Percentiles rank a stretch among this genome's conserved stretches.
phyloP scores from a whole-genome alignment of 2,113 vertebrate genomes.

The Melanotaenia duboulayi region DNA sequence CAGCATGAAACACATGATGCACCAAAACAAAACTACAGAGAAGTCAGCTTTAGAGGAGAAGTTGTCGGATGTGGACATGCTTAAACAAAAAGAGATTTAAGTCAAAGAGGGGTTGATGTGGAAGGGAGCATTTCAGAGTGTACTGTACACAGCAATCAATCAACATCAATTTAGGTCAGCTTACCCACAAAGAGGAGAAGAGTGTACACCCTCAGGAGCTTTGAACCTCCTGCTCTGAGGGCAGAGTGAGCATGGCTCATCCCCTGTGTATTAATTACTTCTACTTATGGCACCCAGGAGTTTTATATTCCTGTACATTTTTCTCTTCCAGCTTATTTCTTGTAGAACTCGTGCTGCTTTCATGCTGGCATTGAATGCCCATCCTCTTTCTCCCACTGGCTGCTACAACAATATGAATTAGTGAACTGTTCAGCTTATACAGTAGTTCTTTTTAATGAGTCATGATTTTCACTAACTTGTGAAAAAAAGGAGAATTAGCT shows the following conservation, averaged over 20 bases:
- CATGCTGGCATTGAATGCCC: neutral
- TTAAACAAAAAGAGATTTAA: neutral
- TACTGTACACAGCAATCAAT: slow-evolving; percentile 39
- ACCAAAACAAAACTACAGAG: neutral
- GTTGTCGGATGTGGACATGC: neutral
- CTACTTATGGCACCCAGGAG: slow-evolving; percentile 16
- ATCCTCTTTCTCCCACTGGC: neutral
- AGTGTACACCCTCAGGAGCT: slow-evolving; percentile 25
- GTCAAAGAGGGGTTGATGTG: neutral
- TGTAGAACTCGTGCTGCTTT: slow-evolving; percentile 4
- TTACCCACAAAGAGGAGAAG: slow-evolving; percentile 28
- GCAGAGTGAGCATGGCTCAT: slow-evolving; percentile 17
- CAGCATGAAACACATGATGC: neutral
- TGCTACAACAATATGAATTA: neutral
- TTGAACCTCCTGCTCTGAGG: slow-evolving; percentile 27
- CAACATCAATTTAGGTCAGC: slow-evolving; percentile 55
- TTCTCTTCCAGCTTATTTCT: neutral
- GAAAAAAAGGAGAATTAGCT: no score
- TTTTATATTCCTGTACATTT: slow-evolving; percentile 14
- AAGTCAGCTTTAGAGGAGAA: neutral
- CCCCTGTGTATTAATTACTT: slow-evolving; percentile 48
- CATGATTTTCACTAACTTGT: no score
- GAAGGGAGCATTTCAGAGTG: neutral
- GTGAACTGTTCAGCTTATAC: neutral
- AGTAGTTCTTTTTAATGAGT: neutral